phyloP scores from a whole-genome alignment of 2,113 vertebrate species.

The Ancistrus triradiatus region DNA sequence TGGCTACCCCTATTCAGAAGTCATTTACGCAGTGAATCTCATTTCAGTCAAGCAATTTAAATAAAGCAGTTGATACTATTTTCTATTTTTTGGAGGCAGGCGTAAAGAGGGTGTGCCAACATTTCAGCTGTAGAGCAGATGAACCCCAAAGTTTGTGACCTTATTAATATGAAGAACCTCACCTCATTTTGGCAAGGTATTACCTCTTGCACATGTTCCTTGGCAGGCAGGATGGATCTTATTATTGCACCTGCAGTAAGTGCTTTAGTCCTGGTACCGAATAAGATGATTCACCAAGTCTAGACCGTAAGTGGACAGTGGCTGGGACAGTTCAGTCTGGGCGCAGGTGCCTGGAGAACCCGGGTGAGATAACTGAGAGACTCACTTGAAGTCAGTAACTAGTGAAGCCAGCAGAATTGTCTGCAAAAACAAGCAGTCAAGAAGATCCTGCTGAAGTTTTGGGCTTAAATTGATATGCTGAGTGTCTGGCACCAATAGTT shows the following conservation, averaged over 20 bases:
- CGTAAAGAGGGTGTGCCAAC: no score
- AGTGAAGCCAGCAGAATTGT: background rate
- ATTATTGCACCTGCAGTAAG: constrained; percentile 17
- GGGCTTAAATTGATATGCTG: constrained; percentile 18
- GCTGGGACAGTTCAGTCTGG: constrained; percentile 17
- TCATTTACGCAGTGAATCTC: background rate
- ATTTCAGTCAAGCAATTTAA: no score
- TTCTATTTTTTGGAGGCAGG: no score
- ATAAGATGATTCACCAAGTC: background rate
- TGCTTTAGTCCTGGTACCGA: background rate
- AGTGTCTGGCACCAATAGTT: constrained; percentile 13
- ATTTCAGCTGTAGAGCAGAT: no score
- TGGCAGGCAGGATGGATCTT: background rate
- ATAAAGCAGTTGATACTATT: no score
- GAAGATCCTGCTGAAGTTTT: background rate
- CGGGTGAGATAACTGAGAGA: background rate
- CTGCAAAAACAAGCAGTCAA: background rate
- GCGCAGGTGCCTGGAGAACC: constrained; percentile 28
- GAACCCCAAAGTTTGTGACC: no score
- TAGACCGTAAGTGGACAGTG: constrained; percentile 10
- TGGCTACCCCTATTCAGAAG: no score
- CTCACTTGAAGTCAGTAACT: constrained; percentile 6
- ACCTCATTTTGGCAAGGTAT: no score
- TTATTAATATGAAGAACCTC: no score
- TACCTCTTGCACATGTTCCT: background rate